These are phyloP conservation scores for Psilopsiagon aymara DNA, from an alignment of 2,113 vertebrate species.

Conservation along the genomic window DNA sequence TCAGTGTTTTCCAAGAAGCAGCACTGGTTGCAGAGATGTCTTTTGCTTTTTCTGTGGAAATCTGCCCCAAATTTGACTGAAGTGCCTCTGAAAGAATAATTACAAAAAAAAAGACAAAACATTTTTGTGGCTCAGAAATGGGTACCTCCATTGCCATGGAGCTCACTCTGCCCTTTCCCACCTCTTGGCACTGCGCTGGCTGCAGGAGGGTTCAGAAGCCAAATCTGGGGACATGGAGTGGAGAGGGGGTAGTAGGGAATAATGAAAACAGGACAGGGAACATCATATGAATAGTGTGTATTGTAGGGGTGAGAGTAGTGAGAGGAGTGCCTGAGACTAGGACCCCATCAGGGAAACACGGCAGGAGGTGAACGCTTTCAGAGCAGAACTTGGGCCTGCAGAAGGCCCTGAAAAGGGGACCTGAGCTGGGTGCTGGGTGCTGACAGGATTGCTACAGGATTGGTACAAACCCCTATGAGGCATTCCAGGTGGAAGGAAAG, in stretches of 20 bases:
- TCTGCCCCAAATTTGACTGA: neutral
- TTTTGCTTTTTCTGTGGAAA: neutral
- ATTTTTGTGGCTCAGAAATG: neutral
- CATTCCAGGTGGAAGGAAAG: accelerated
- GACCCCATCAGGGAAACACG: accelerated
- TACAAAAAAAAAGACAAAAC: neutral
- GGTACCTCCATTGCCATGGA: neutral
- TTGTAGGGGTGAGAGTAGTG: neutral
- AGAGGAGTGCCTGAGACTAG: neutral
- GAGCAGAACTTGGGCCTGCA: neutral
- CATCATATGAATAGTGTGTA: accelerated
- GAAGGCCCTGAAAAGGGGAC: neutral
- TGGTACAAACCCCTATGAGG: neutral
- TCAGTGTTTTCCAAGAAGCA: neutral
- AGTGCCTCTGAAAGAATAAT: neutral
- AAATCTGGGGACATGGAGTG: neutral
- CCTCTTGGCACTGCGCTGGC: accelerated
- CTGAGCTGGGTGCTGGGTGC: neutral
- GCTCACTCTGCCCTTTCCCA: neutral
- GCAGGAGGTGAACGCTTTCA: neutral
- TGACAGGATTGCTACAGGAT: neutral
- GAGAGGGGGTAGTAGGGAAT: accelerated
- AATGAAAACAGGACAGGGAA: too few relatives aligned
- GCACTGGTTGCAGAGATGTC: neutral
- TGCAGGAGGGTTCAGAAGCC: neutral